phyloP scores from a whole-genome alignment of 1,140 invertebrate species.

The Drosophila nannoptera region DNA sequence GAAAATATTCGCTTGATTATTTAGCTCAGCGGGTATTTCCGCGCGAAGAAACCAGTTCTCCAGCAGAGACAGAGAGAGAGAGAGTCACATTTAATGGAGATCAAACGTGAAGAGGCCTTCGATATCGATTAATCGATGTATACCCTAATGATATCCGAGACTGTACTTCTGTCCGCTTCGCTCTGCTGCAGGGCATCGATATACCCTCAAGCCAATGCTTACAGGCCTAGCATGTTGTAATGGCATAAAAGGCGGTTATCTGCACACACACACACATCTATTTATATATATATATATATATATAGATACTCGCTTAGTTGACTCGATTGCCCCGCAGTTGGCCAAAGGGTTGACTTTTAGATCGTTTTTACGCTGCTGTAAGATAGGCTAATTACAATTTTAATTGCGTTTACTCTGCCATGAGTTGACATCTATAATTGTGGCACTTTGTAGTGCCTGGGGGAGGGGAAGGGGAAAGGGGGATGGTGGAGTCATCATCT shows the following conservation, averaged over 20 bases:
- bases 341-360: slow-evolving; percentile 8
- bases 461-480: not conserved
- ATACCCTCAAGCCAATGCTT: too few species aligned
- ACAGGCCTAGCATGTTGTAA: too few species aligned
- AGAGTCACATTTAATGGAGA: not conserved
- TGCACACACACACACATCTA: too few species aligned
- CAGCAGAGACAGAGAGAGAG: not conserved
- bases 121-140: too few species aligned
- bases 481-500: slow-evolving; percentile 7
- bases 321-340: too few species aligned
- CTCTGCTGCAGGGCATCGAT: too few species aligned
- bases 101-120: too few species aligned
- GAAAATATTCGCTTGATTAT: slow-evolving; percentile 17
- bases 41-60: slow-evolving; percentile 26
- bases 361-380: slow-evolving; percentile 12
- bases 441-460: not conserved
- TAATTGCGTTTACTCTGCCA: slow-evolving; percentile 44
- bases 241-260: too few species aligned
- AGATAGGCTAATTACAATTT: slow-evolving; percentile 40
- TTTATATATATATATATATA: too few species aligned
- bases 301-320: too few species aligned
- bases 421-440: slow-evolving; percentile 42
- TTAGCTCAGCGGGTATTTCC: slow-evolving; percentile 15
- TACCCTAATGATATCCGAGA: too few species aligned
- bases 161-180: too few species aligned